Evolutionary conservation across 2,888 invertebrate genomes (phyloP), one percentile per base, ranked within the genome.

Genomic region (Ischnura elegans): DNA sequence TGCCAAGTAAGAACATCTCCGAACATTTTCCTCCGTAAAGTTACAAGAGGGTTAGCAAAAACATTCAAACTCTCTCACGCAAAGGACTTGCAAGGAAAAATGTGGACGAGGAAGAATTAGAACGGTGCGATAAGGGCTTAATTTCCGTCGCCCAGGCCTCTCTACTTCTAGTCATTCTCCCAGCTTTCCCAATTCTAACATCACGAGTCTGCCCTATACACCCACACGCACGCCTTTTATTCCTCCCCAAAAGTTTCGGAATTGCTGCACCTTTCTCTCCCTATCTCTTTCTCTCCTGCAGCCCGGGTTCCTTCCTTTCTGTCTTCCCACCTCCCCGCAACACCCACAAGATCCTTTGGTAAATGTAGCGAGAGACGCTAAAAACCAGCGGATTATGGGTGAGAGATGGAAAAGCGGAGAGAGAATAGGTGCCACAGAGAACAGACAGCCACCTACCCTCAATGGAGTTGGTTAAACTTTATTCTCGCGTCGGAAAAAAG

Each of bases 331-430:
- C 36, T 51, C 16, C n/a, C 0, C 25, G 5, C 10, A 51, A 0
- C 51, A 87, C 55, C 42, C 19, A 36, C 42, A 43, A 36, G 42
- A 25, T 25, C 51, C 29, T 55, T 42, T 47, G 29, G 51, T 36
- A 87, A 87, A 55, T 55, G 36, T 55, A 19, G 46, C 21, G 55
- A 87, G 87, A 19, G 46, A 55, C 8, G 87, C 21, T 36, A 51
- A 87, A 55, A 51, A 55, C 42, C 10, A 36, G 1, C 19, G n/a
- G 55, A 10, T 42, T 6, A 55, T 55, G 21, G 42, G 55, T 61
- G 55, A 87, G 87, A 87, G 8, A 55, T 21, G 29, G 47, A 87
- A 87, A 87, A 51, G 87, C 76, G 36, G n/a, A 76, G 76, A 36
- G 76, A 51, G 51, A 19, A 51, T 29, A 76, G 29, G 76, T 76